Evolutionary conservation across 2,113 vertebrate species (phyloP).

Genomic region (Vireo altiloquus): DNA sequence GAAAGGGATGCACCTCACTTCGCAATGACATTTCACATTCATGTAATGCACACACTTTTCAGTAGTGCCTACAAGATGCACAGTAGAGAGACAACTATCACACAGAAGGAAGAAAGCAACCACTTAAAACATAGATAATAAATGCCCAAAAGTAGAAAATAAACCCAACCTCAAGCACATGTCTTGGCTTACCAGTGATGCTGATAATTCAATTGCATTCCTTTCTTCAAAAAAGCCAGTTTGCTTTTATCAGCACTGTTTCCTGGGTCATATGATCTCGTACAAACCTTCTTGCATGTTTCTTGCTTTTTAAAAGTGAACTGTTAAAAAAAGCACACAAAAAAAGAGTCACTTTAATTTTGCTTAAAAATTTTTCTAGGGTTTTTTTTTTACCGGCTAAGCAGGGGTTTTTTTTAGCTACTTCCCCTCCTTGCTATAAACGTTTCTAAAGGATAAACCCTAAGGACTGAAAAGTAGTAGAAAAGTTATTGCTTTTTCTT

Average conservation of each 20-base stretch:
- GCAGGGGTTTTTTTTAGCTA: neutral
- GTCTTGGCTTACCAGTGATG: slow-evolving; percentile 80
- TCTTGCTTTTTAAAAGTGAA: slow-evolving; percentile 81
- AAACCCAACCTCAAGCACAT: neutral
- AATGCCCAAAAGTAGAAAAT: neutral
- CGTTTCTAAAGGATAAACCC: neutral
- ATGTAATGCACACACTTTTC: neutral
- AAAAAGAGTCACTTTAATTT: neutral
- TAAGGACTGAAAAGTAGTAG: neutral
- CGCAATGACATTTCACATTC: neutral
- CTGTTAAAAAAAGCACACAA: slow-evolving; percentile 58
- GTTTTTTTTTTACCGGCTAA: neutral
- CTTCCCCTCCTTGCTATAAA: neutral
- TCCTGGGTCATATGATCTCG: slow-evolving; percentile 70
- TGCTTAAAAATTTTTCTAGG: neutral
- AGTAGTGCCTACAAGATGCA: neutral
- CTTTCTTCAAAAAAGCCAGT: slow-evolving; percentile 85
- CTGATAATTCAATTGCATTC: slow-evolving; percentile 85
- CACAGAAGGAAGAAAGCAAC: neutral
- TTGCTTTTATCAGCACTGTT: slow-evolving; percentile 67
- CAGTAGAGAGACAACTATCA: neutral
- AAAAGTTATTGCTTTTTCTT: neutral
- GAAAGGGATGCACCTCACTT: neutral
- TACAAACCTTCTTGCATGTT: slow-evolving; percentile 75
- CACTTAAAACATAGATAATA: neutral